Conservation (phyloP, 2,888 invertebrate genomes). For the Hermodice carunculata region DNA sequence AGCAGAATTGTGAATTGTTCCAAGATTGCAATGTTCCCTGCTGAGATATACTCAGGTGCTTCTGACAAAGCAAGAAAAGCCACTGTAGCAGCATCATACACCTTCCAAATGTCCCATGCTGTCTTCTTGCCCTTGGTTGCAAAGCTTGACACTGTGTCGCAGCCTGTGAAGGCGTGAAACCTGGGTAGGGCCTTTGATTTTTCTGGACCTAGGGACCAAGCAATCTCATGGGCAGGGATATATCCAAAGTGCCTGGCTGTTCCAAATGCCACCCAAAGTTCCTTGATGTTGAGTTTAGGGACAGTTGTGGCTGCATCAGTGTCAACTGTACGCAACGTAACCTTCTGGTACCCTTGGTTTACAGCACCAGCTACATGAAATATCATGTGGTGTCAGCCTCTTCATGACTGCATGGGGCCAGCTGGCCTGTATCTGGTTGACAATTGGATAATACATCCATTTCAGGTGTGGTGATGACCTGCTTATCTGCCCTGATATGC, state of each 20-base stretch:
- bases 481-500: too few species aligned
- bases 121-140: slow-evolving; percentile 26
- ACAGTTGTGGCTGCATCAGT: neutral
- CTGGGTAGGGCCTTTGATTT: too few species aligned
- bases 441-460: too few species aligned
- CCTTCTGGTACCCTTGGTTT: neutral
- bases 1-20: slow-evolving; percentile 41
- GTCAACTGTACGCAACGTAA: neutral
- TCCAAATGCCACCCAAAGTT: slow-evolving; percentile 1
- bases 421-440: neutral
- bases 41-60: neutral
- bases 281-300: neutral
- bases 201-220: neutral
- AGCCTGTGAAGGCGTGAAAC: too few species aligned
- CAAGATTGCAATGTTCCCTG: slow-evolving; percentile 5
- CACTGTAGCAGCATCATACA: neutral
- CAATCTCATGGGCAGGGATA: neutral
- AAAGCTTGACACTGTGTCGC: too few species aligned
- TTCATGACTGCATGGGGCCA: slow-evolving; percentile 37
- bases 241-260: neutral
- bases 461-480: too few species aligned
- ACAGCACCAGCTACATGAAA: neutral
- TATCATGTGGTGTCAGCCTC: slow-evolving; percentile 33
- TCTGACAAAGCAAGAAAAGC: neutral
- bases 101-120: slow-evolving; percentile 21